phyloP scores from a whole-genome alignment of 2,113 vertebrate genomes.

The Ursus arctos region DNA sequence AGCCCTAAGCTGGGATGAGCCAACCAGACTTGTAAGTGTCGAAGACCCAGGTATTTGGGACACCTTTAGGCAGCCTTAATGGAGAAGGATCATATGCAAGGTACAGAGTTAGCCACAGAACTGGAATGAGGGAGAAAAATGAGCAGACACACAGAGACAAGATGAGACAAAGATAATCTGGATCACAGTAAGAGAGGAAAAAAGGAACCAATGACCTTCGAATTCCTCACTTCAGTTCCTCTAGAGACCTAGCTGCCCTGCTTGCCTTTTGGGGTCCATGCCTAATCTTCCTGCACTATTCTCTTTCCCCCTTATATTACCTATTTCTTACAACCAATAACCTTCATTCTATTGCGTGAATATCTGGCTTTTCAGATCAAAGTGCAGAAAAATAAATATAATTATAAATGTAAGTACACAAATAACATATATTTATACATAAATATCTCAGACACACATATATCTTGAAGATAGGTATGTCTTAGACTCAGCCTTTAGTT shows the following conservation, averaged over 20 bases:
- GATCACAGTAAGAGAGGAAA: neutral
- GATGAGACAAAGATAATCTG: neutral
- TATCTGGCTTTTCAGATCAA: constrained; percentile 14
- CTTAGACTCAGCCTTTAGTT: neutral
- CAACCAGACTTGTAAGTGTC: neutral
- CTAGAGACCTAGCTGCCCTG: neutral
- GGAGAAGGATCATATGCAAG: neutral
- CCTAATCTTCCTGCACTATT: neutral
- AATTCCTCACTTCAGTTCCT: neutral
- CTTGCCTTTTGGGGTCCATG: neutral
- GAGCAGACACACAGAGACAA: neutral
- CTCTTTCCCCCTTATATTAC: neutral
- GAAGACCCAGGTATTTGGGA: neutral
- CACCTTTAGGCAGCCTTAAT: neutral
- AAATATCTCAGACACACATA: neutral
- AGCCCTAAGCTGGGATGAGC: neutral
- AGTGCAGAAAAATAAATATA: neutral
- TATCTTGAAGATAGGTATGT: neutral
- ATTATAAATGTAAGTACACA: neutral
- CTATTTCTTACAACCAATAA: neutral
- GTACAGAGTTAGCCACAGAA: neutral
- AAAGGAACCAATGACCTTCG: neutral
- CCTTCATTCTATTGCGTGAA: neutral
- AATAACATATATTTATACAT: neutral
- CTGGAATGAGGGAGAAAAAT: neutral